Evolutionary conservation across 1,140 invertebrate species (phyloP), one percentile per base, ranked within the genome.

Genomic region (Drosophila miranda): DNA sequence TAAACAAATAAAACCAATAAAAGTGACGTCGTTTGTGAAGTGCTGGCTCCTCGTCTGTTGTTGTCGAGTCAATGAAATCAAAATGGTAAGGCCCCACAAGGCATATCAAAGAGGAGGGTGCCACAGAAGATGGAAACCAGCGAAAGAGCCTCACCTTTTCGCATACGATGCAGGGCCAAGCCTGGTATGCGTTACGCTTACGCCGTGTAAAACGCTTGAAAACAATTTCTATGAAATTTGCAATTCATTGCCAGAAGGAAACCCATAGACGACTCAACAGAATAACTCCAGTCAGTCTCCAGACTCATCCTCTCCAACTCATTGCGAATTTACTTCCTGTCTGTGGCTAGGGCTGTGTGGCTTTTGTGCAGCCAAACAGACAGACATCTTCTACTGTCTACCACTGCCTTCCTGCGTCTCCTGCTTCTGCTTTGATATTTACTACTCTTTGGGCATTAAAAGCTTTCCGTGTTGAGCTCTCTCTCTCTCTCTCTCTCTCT

Each of bases 101-200:
- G 8, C 30, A 30, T 30, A 8, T 7, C 34, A 49, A 14, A 44
- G 13, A 46, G 57, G 26, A 34, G 44, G 53, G n/a, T 26, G 46
- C 41, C 34, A 48, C 46, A 28, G 21, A 43, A 59, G 11, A 49
- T 13, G 34, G 34, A 5, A 38, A 13, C 30, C 2, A 23, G 3
- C 23, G 23, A 26, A 26, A 26, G 0, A 0, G 11, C 34, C 11
- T 38, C 2, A 38, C 34, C 34, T 38, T 38, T 38, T 38, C 19
- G 1, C 3, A 38, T 38, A 4, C 34, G 3, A 38, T 38, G 2
- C 3, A 38, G 3, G 9, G 30, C 30, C 30, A 11, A 34, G 66
- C 41, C 61, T 26, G 21, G 58, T 74, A 81, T 71, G 82, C 74
- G 81, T 87, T 81, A 86, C 81, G 81, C 81, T 87, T 86, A 86